Conservation (phyloP, 1,140 invertebrate genomes). For the Trachymyrmex septentrionalis region DNA sequence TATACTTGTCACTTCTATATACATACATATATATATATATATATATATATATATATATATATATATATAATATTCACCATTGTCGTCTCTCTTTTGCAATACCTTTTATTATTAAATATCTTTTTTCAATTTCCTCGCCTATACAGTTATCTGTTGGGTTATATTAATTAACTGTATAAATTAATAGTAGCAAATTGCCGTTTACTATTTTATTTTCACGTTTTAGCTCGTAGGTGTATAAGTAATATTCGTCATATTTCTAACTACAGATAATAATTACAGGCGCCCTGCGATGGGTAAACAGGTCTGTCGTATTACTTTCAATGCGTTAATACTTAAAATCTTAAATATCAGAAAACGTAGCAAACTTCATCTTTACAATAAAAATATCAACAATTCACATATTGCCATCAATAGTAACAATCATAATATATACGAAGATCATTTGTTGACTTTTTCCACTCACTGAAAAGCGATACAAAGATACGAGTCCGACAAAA, state of each 20-base stretch:
- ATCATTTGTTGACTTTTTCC: constrained; percentile 6
- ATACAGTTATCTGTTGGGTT: constrained; percentile 35
- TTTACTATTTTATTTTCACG: constrained; percentile 83
- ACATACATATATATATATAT: too few relatives aligned
- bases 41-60: too few relatives aligned
- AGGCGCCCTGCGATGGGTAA: constrained; percentile 78
- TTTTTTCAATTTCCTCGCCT: constrained; percentile 30
- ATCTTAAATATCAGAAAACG: constrained; percentile 63
- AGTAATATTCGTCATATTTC: constrained; percentile 83
- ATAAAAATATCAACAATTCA: constrained; percentile 80
- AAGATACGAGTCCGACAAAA: background rate
- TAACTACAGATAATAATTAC: constrained; percentile 85
- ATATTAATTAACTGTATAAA: constrained; percentile 53
- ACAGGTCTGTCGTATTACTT: constrained; percentile 77
- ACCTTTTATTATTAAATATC: constrained; percentile 43
- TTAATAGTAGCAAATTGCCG: constrained; percentile 71
- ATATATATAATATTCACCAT: background rate
- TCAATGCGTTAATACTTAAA: constrained; percentile 41
- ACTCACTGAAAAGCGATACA: background rate
- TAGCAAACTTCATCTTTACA: constrained; percentile 79
- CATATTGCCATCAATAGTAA: constrained; percentile 76
- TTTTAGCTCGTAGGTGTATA: constrained; percentile 83
- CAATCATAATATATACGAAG: constrained; percentile 61
- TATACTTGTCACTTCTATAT: background rate
- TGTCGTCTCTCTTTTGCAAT: background rate